Conservation (phyloP, 2,888 invertebrate genomes). For the Drosophila infuscata region DNA sequence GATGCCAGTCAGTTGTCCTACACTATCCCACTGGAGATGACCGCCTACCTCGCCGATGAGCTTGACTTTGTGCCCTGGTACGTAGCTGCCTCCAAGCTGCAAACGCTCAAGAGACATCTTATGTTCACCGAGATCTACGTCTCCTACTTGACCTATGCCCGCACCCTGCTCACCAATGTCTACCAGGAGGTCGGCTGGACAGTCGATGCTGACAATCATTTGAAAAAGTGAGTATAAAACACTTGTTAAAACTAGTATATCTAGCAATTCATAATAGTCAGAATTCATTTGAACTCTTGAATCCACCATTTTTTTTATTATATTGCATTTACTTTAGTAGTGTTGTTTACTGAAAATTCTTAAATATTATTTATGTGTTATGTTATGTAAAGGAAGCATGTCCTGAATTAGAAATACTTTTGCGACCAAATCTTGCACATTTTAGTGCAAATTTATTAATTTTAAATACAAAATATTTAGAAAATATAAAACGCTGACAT, state of each 20-base stretch:
- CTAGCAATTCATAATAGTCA: not conserved
- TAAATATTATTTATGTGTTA: no score
- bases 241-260: not conserved
- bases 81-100: slow-evolving; percentile 87
- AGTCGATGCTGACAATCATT: slow-evolving; percentile 85
- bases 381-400: no score
- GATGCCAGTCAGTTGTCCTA: slow-evolving; percentile 89
- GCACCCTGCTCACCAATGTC: slow-evolving; percentile 86
- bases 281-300: not conserved
- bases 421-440: no score
- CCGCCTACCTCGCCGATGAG: slow-evolving; percentile 89
- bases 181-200: slow-evolving; percentile 89
- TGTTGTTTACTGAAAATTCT: not conserved
- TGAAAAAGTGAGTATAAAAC: slow-evolving; percentile 68
- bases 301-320: not conserved
- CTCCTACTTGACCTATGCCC: slow-evolving; percentile 87
- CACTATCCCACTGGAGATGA: slow-evolving; percentile 88
- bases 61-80: slow-evolving; percentile 91
- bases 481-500: not conserved
- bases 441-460: not conserved
- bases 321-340: no score
- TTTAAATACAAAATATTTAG: not conserved
- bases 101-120: slow-evolving; percentile 86
- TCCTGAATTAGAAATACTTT: no score
- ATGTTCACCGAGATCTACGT: slow-evolving; percentile 86